Evolutionary conservation across 2,888 invertebrate species (phyloP), one percentile per base, ranked within the genome.

Genomic region (Ichneumon xanthorius): DNA sequence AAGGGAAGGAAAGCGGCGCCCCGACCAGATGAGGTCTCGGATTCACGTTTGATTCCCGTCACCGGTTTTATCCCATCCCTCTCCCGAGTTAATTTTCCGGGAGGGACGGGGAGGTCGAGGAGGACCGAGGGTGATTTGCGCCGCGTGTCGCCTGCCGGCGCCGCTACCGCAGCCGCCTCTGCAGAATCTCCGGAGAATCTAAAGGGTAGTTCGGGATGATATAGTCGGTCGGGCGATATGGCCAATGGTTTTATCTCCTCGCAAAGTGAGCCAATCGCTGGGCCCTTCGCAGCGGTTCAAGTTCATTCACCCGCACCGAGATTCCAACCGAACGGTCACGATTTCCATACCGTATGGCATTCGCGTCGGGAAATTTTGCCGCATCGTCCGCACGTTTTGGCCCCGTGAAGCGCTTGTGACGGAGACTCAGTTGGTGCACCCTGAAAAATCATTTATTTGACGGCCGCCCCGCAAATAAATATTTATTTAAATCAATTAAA

Each of bases 21-120:
- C 33, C 26, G n/a, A 48, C 40, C 30, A 55, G 53, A 72, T 16
- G 16, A 71, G 40, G 37, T 72, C 30, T 50, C 33, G 45, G 45
- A 53, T 78, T 70, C 45, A n/a, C 63, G 55, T 65, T 80, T 55
- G 22, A 71, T 76, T 63, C 61, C 40, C 63, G 16, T 40, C 53
- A 16, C 53, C 53, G 53, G 33, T 30, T 63, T 63, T 7, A 67
- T 53, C 33, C 16, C 48, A 30, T 7, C n/a, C 40, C 14, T 22
- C 26, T 30, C 61, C 16, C 9, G 30, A 48, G 58, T 63, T 63
- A 58, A 45, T 75, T 75, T 48, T 75, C 73, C 73, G 45, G 30
- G 30, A 26, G 58, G 22, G 22, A 26, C 26, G 45, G 19, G 4
- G 40, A 16, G 11, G 40, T 37, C n/a, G 19, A 22, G 19, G 67